These are phyloP conservation scores for Macrobrachium rosenbergii DNA, from an alignment of 1,140 invertebrate species.

Conservation along the genomic window DNA sequence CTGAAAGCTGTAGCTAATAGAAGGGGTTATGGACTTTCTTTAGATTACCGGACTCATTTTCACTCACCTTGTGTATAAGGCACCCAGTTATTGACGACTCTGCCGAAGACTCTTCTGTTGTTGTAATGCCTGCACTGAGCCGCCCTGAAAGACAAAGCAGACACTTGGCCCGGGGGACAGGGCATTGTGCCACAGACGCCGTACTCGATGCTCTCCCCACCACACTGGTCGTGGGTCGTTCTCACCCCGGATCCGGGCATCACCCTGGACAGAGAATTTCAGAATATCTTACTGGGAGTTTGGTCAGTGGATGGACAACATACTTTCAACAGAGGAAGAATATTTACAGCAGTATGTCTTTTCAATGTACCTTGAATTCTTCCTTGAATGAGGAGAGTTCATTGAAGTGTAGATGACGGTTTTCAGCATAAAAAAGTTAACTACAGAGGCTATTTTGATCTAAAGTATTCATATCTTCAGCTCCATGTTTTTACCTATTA, in stretches of 20 bases:
- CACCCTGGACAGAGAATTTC: conserved; percentile 11
- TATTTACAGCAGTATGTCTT: no score
- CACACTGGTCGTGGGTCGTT: conserved; percentile 45
- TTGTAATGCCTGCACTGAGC: conserved; percentile 47
- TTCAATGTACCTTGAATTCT: no score
- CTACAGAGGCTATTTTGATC: no score
- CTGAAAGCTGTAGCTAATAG: no score
- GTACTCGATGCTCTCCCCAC: conserved; percentile 38
- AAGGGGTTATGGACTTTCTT: neutral
- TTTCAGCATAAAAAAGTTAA: no score
- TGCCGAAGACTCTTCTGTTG: conserved; percentile 46
- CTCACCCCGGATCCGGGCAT: conserved; percentile 48
- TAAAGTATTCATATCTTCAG: no score
- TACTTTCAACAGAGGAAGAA: no score
- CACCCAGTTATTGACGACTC: conserved; percentile 50
- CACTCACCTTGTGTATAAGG: conserved; percentile 46
- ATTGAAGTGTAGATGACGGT: no score
- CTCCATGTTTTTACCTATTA: no score
- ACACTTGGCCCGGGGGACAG: conserved; percentile 7
- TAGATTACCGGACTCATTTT: neutral
- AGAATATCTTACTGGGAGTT: neutral
- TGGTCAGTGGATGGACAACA: neutral
- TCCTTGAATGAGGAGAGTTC: no score
- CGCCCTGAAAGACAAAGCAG: conserved; percentile 29
- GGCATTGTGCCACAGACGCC: conserved; percentile 8